Conservation (phyloP, 1,140 invertebrate species). For the Aphis craccivora region DNA sequence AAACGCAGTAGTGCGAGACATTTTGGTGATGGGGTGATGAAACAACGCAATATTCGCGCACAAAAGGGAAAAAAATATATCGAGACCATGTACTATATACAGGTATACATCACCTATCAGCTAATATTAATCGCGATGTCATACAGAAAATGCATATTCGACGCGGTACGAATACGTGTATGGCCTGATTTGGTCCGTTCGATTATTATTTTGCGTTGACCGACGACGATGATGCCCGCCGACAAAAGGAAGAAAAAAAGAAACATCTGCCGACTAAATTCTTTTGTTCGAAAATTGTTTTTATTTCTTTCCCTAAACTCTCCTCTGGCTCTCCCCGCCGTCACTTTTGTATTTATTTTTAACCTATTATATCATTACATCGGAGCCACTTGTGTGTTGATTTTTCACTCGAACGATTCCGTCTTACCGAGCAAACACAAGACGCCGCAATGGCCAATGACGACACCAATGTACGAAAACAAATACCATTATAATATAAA, state of each 20-base stretch:
- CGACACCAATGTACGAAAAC: constrained; percentile 1
- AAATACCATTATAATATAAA: constrained; percentile 38
- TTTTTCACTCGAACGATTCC: constrained; percentile 42
- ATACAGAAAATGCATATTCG: not conserved
- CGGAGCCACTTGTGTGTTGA: constrained; percentile 41
- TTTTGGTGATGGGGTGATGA: not conserved
- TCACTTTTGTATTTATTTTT: constrained; percentile 26
- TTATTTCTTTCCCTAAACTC: not conserved
- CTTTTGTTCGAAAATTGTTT: constrained; percentile 45
- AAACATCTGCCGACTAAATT: constrained; percentile 47
- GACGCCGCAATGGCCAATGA: not conserved
- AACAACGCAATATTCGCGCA: not conserved
- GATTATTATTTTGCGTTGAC: constrained; percentile 37
- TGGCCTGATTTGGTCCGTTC: not conserved
- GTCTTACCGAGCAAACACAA: constrained; percentile 22
- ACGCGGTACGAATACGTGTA: not conserved
- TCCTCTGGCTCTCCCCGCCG: not conserved
- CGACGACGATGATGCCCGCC: not conserved
- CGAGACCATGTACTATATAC: not conserved
- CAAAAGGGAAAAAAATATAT: not conserved
- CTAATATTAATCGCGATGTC: not conserved
- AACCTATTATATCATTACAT: constrained; percentile 28
- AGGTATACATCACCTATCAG: not conserved
- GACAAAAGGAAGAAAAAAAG: not conserved
- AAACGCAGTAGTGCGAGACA: not conserved